Evolutionary conservation across 2,888 invertebrate genomes (phyloP), one percentile per base, ranked within the genome.

Genomic region (Cordylochernes scorpioides): DNA sequence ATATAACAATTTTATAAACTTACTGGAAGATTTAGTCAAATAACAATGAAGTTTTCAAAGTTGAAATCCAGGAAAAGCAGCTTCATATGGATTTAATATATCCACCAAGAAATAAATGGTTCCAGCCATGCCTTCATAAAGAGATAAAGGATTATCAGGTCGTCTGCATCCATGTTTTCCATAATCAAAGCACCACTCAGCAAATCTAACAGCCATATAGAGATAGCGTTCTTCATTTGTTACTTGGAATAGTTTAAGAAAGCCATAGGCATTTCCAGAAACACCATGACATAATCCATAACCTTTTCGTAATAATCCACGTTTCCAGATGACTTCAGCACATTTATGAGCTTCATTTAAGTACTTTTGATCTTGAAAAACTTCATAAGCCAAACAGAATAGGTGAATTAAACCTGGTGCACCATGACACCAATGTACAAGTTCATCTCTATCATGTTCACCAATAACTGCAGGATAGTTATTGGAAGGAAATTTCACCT

Each of bases 371-470:
- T 72, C 67, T 28, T 60, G 53, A 48, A 67, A 74, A 28, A 67
- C 71, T 60, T 69, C 58, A 45, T 65, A 59, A 24, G 74, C 71
- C 40, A 63, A 53, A 38, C 62, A 52, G 42, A 67, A 38, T 17
- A 46, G 54, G 42, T 69, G 65, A 8, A 74, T 61, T 56, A 74
- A 71, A 21, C 80, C 80, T 12, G 82, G 75, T 13, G 80, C 75
- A n/a, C 84, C 84, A 49, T 84, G 82, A 54, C 84, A 84, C 82
- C 82, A 84, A 45, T 82, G 84, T 14, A 84, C 67, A 37, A 80
- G 60, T 51, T 63, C 65, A 50, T 84, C 82, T 17, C 61, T 55
- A 25, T 53, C 54, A 25, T 53, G 54, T 38, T 63, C 68, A 2
- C 64, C 68, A 17, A 71, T 42, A 0, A 77, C 77, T 0, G 78